A percentile compares a stretch with the other conserved stretches of the same genome.
phyloP scores from a whole-genome alignment of 1,140 invertebrate genomes.

The Aphis gossypii region DNA sequence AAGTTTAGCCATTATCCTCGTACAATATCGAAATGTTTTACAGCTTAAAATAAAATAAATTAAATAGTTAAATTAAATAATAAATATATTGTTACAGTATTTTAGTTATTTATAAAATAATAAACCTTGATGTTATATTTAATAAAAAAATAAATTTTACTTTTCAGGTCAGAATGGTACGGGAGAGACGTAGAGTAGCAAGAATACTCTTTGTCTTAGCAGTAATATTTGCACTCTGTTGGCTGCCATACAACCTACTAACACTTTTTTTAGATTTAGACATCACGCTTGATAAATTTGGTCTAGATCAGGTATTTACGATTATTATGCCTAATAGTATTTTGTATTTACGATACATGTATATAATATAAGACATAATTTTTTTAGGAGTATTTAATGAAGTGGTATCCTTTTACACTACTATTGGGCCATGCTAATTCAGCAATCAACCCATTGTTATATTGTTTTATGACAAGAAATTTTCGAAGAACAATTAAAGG shows the following conservation, averaged over 20 bases:
- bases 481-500: conserved; percentile 74
- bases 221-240: conserved; percentile 78
- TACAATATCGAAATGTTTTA: neutral
- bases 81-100: neutral
- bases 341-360: neutral
- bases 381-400: conserved; percentile 57
- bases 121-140: neutral
- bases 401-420: conserved; percentile 66
- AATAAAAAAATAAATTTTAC: neutral
- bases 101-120: neutral
- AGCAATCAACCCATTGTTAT: conserved; percentile 87
- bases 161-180: conserved; percentile 66
- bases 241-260: conserved; percentile 80
- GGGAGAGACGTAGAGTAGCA: conserved; percentile 75
- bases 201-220: conserved; percentile 78
- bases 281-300: conserved; percentile 61
- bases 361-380: neutral
- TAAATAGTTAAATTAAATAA: neutral
- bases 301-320: conserved; percentile 45
- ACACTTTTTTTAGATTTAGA: conserved; percentile 72
- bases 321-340: neutral
- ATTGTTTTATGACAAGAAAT: conserved; percentile 86
- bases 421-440: conserved; percentile 78
- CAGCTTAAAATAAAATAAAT: neutral
- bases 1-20: neutral